Percentiles rank a stretch among this genome's conserved stretches.
Evolutionary conservation across 2,888 invertebrate genomes (phyloP).

Genomic region (Cataglyphis altisquamis): DNA sequence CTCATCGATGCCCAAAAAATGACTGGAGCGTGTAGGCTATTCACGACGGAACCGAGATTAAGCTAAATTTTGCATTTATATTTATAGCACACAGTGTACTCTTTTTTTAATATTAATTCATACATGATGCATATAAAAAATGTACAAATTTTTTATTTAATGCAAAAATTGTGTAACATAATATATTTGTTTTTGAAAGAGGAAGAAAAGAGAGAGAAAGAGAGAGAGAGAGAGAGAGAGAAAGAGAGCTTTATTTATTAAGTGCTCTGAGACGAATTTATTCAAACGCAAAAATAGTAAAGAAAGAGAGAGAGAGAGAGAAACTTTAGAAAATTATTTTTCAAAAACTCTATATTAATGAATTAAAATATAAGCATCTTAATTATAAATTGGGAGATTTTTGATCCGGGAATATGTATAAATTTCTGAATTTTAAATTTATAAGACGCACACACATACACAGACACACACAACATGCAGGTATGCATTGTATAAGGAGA

Average conservation of each 20-base stretch:
- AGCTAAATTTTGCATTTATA: slow-evolving; percentile 20
- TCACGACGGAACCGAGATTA: slow-evolving; percentile 37
- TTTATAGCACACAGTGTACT: not conserved
- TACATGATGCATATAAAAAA: not conserved
- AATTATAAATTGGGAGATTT: not conserved
- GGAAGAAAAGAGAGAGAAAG: not conserved
- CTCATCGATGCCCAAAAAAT: slow-evolving; percentile 59
- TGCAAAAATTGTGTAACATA: not conserved
- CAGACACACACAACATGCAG: not conserved
- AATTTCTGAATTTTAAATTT: not conserved
- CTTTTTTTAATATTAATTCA: not conserved
- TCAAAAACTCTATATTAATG: not conserved
- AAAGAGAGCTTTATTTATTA: no score
- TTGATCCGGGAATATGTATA: not conserved
- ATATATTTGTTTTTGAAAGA: not conserved
- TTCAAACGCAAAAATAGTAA: no score
- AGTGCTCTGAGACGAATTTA: no score
- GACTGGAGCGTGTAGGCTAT: slow-evolving; percentile 56
- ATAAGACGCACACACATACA: not conserved
- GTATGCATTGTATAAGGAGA: not conserved
- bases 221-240: not conserved
- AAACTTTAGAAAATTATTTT: not conserved
- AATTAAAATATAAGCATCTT: not conserved
- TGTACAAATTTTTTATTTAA: not conserved
- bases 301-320: not conserved